Evolutionary conservation across 1,140 invertebrate genomes (phyloP).

Genomic region (Akabosia matsudoensis): DNA sequence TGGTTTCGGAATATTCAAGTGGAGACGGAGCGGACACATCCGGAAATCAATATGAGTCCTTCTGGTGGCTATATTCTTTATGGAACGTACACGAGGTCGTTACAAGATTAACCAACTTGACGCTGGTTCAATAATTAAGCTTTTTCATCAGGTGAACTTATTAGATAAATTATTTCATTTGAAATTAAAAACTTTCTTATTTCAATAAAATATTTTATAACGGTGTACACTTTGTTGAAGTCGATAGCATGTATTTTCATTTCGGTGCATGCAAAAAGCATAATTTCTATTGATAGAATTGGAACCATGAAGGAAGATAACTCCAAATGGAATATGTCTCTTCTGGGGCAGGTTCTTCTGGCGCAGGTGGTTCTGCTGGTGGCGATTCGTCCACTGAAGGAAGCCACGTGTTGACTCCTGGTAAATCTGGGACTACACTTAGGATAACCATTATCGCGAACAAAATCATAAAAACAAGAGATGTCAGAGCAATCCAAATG

Average conservation of each 20-base stretch:
- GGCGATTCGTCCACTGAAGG: neutral
- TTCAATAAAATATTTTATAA: neutral
- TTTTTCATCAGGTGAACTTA: too few relatives aligned
- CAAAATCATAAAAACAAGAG: neutral
- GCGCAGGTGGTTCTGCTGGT: neutral
- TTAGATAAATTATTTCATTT: neutral
- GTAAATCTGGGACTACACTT: neutral
- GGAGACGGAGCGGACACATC: slow-evolving; percentile 76
- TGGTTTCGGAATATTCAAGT: slow-evolving; percentile 89
- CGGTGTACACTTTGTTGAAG: neutral
- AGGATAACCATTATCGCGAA: neutral
- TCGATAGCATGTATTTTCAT: neutral
- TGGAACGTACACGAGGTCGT: slow-evolving; percentile 56
- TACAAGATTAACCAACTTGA: slow-evolving; percentile 32
- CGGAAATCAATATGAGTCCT: slow-evolving; percentile 71
- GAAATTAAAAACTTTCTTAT: neutral
- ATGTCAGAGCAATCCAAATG: neutral
- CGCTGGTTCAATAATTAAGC: neutral
- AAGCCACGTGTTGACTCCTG: neutral
- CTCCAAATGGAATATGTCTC: neutral
- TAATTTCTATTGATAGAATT: neutral
- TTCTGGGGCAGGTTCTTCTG: neutral
- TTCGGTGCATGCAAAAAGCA: neutral
- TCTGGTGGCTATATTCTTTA: slow-evolving; percentile 71
- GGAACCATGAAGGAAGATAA: neutral